Evolutionary conservation across 2,888 invertebrate genomes (phyloP).

Genomic region (Branchipolynoe longqiensis): DNA sequence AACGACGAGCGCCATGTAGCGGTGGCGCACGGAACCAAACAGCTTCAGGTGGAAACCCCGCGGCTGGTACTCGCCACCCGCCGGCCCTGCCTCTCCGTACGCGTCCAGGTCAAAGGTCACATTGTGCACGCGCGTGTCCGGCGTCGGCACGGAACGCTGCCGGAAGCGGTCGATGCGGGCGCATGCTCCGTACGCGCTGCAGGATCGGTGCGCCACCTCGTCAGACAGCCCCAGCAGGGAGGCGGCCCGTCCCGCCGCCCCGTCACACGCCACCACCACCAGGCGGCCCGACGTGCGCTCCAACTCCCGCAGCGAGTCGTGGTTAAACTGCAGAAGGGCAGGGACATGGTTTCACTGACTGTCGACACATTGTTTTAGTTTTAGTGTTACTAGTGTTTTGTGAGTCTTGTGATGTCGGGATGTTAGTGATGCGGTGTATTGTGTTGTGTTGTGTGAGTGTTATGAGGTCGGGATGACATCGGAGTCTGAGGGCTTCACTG

Average conservation of each 20-base stretch:
- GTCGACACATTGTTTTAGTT: too few relatives aligned
- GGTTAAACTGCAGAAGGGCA: constrained; percentile 78
- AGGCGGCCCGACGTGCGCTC: constrained; percentile 72
- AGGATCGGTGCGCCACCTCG: constrained; percentile 75
- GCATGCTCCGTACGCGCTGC: constrained; percentile 77
- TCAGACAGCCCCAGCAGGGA: constrained; percentile 77
- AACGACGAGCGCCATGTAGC: constrained; percentile 77
- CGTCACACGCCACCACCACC: constrained; percentile 78
- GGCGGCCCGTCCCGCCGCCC: constrained; percentile 74
- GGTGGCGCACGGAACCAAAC: constrained; percentile 76
- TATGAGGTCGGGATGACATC: too few relatives aligned
- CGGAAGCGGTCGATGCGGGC: constrained; percentile 75
- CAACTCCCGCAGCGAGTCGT: constrained; percentile 72
- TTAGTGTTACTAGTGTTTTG: too few relatives aligned
- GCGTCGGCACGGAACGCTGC: constrained; percentile 68
- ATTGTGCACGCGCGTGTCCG: constrained; percentile 72
- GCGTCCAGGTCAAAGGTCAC: constrained; percentile 77
- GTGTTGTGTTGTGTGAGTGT: too few relatives aligned
- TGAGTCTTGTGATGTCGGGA: too few relatives aligned
- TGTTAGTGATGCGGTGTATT: too few relatives aligned
- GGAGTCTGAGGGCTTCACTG: too few relatives aligned
- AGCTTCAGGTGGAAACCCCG: constrained; percentile 76
- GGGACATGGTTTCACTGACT: too few relatives aligned
- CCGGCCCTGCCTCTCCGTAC: constrained; percentile 68
- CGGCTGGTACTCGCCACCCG: constrained; percentile 66